Base-by-base conservation (phyloP, 2,888 invertebrate genomes). In the Ormyrus thymus region DNA sequence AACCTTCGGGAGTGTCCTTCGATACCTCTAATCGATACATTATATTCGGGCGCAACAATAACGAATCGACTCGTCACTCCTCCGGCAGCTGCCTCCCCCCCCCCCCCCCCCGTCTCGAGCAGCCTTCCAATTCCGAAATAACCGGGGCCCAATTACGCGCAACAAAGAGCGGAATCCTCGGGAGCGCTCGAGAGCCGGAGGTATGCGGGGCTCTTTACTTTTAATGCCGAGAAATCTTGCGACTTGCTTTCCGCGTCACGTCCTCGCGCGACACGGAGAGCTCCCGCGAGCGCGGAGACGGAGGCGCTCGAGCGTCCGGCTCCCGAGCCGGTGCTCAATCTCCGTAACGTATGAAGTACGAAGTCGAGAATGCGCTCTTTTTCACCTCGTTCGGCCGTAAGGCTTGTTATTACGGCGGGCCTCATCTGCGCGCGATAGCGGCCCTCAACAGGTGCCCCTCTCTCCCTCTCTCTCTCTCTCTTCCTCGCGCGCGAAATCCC, bases 191-290 rank as follows among this genome's bases (percentile, higher is more conserved):
- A 68, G 50, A 68, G 56, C 43, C 50, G 13, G 46, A 29, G 29
- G 29, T 29, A 29, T 29, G 29, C 29, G 29, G 29, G 29, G 29
- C 29, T 10, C 66, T 68, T 68, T 72, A 13, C 73, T 62, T 69
- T 64, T 59, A 48, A 62, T 48, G 46, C 58, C 64, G 8, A 43
- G 50, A 58, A 69, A 69, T 66, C 48, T 50, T 13, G 11, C 68
- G 66, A 53, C 65, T 77, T 68, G 50, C 76, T 29, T 75, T 62
- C 56, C 61, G 77, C 59, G 69, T 81, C 81, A 71, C 77, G 70
- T 74, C 50, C 62, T 9, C 53, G 10, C 15, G 51, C 61, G 55
- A 78, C 78, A 78, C 43, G 69, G 6, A 29, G 15, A 45, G 58
- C 43, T n/a, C 50, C 13, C 51, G 55, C 66, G 61, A 13, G 59